Evolutionary conservation across 1,140 invertebrate species (phyloP), one percentile per base, ranked within the genome.

Genomic region (Teleogryllus occipitalis): DNA sequence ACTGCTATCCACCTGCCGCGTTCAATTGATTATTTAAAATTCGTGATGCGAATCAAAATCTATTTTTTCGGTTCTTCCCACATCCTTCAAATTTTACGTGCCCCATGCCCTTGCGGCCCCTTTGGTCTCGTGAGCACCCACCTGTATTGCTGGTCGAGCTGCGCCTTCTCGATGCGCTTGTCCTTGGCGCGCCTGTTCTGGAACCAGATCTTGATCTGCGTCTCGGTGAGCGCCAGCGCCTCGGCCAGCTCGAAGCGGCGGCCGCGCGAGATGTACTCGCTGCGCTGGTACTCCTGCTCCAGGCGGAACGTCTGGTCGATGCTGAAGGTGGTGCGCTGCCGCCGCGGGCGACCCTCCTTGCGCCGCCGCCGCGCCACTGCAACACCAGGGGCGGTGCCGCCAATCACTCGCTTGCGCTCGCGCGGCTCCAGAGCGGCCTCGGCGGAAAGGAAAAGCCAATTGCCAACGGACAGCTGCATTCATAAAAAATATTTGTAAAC

Each of bases 181-280:
- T 98, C 96, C 86, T 98, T 98, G 10, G 97, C 97, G 82, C 97
- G 88, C 76, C 97, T 88, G 86, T 98, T 98, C 86, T 98, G 97
- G 85, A 98, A 98, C 97, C 97, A 98, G 81, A 97, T 97, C 87
- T 97, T 98, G 77, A 98, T 96, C 87, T 97, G 96, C 0, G 96
- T 98, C 86, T 98, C 97, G 6, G 95, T 95, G 8, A 98, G 87
- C 75, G 90, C 88, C 39, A 98, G 85, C 0, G 91, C 89, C 81
- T 94, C 92, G 0, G 97, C 96, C 80, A 98, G 86, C 87, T 98
- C 96, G 84, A 93, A 95, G 83, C 96, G 88, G 82, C 95, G 86
- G 46, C 94, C 91, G 75, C 96, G 88, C 0, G 95, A 96, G 78
- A 98, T 96, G 84, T 98, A 98, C 87, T 98, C 97, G 0, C 93